Base-by-base conservation (phyloP, 2,888 invertebrate species). In the Neoitamus cyanurus region DNA sequence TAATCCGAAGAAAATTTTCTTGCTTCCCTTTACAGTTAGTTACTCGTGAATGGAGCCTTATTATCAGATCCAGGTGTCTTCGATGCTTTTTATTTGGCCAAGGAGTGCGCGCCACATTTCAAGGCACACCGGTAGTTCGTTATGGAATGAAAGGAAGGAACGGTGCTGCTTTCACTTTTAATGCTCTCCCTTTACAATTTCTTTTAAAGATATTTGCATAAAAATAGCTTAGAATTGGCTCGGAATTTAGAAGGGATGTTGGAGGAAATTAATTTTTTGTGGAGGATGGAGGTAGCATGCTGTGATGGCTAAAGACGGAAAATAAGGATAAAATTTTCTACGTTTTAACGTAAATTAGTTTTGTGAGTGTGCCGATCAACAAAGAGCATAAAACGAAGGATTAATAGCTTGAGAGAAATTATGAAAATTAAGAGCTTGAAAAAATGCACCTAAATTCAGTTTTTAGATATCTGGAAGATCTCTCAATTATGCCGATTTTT, bases 1-100 rank as follows among this genome's bases (percentile, higher is more conserved):
- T 36, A 37, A 75, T 75, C 37, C 37, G 15, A 75, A 75, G 75
- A 42, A 34, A 75, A 75, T 75, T 37, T 75, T 36, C 75, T 75
- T 75, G 25, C 36, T 36, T 13, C 28, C 75, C 75, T 34, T 37
- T 48, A 80, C 80, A 34, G 28, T n/a, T 48, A 20, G 20, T 42
- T 42, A n/a, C n/a, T 6, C 31, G 28, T 68, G 15, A 58, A 31
- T 30, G 34, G 58, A n/a, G 11, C 2, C 58, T 80, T 78, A 69
- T 36, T 72, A 30, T 75, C 34, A 31, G 30, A 69, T 31, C 58
- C 75, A 28, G 75, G 75, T 75, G 75, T 37, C 37, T 15, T 37
- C 25, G 20, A 15, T 25, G 58, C 15, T 58, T 25, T 58, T 58
- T 58, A 58, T 58, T 58, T 58, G 25, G 9, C 25, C 58, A 15